Evolutionary conservation across 2,888 invertebrate species (phyloP), one percentile per base, ranked within the genome.

Genomic region (Zygothrica quintamaculata): DNA sequence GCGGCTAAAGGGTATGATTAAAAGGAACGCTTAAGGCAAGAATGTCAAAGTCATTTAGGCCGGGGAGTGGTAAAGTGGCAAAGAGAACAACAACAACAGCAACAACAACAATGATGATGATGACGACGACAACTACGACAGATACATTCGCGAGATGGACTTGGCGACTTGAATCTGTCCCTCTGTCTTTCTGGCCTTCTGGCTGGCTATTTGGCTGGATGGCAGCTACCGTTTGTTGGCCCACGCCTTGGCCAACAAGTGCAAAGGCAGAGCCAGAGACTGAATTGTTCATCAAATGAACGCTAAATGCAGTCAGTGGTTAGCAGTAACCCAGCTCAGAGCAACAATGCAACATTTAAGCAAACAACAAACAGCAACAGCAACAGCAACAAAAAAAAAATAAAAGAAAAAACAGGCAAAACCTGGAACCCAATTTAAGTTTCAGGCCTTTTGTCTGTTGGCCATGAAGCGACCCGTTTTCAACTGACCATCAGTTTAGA

Each of bases 21-120:
- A 75, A 60, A 65, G 40, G 51, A 65, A 74, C 53, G 64, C 50
- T 59, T 50, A 56, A 37, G 39, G 52, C 66, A 47, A 59, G 87
- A 89, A 89, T 88, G 88, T 87, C 85, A 87, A 78, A 88, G 86
- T 79, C 88, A 86, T 87, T 88, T 86, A 58, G 86, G 60, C 59
- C 46, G 55, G 59, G 69, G 68, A 60, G 65, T 73, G 56, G 73
- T 58, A 52, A 40, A 39, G 40, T 73, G 56, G 74, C 56, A 50
- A 39, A 40, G 34, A 40, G 26, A 51, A 42, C 18, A 9, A 13
- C 29, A 43, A 29, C 59, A 50, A 16, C 36, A 53, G 25, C 39
- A 53, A 25, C 37, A 31, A 5, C 46, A 53, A 37, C 34, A 29
- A 1, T 29, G 18, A 22, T 40, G 42, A 13, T 15, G 55, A 34